Evolutionary conservation across 2,113 vertebrate genomes (phyloP).

Genomic region (Pampusana beccarii): DNA sequence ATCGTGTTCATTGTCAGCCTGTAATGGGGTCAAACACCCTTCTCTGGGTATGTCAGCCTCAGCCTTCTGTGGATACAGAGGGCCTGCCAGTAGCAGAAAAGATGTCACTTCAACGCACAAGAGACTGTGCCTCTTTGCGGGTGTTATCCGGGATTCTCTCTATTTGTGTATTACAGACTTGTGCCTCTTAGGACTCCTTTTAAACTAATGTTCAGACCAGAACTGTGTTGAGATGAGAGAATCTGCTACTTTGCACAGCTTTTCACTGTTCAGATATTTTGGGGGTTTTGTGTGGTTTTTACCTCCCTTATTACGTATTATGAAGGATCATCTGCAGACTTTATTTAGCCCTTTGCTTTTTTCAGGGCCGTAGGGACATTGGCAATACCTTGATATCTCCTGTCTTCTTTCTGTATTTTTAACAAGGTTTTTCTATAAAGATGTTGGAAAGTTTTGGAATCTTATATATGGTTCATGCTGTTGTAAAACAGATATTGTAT

Average conservation of each 20-base stretch:
- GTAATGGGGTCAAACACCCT: background rate
- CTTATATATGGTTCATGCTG: background rate
- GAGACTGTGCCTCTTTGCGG: background rate
- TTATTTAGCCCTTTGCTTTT: too few species aligned
- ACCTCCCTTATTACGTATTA: accelerated
- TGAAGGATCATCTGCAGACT: background rate
- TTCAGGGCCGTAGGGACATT: background rate
- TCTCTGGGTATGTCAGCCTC: background rate
- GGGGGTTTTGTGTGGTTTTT: background rate
- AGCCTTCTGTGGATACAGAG: background rate
- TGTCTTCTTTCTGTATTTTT: background rate
- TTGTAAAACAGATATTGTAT: background rate
- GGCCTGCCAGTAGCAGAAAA: background rate
- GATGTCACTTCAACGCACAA: background rate
- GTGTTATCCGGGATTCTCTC: background rate
- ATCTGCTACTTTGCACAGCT: background rate
- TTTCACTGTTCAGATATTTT: background rate
- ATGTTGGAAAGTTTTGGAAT: background rate
- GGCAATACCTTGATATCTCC: background rate
- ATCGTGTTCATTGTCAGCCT: background rate
- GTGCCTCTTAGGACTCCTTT: background rate
- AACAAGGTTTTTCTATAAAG: background rate
- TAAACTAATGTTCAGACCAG: background rate
- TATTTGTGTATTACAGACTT: background rate
- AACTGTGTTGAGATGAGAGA: background rate